phyloP scores from a whole-genome alignment of 2,113 vertebrate genomes.

The Pseudopipra pipra region DNA sequence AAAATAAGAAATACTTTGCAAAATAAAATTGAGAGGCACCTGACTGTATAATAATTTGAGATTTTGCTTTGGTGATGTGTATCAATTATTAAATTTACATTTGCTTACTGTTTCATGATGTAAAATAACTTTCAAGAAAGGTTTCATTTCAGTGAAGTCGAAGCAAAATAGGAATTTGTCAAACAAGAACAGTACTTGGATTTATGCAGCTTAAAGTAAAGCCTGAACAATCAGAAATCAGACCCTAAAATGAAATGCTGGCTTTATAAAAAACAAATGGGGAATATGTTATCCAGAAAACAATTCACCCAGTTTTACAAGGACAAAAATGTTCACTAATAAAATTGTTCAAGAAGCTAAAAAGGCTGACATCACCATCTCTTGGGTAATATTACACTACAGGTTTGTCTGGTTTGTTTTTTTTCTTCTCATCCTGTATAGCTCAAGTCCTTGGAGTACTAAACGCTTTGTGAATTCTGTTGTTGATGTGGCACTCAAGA shows the following conservation, averaged over 20 bases:
- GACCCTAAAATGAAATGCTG: neutral
- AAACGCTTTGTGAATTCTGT: neutral
- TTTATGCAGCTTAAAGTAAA: neutral
- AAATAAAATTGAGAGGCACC: neutral
- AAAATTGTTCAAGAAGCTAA: neutral
- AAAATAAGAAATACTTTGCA: neutral
- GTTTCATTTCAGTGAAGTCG: neutral
- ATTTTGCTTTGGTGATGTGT: neutral
- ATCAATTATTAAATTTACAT: neutral
- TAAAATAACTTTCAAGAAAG: neutral
- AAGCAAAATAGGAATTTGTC: neutral
- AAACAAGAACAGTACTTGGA: neutral
- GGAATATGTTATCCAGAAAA: neutral
- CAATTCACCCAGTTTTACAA: neutral
- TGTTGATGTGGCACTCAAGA: neutral
- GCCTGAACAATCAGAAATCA: neutral
- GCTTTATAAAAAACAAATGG: neutral
- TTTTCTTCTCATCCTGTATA: neutral
- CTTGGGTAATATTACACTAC: neutral
- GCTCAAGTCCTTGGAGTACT: neutral
- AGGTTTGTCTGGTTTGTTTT: neutral
- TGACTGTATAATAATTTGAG: neutral
- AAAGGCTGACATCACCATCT: neutral
- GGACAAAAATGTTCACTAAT: neutral
- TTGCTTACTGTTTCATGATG: neutral